Evolutionary conservation across 2,888 invertebrate species (phyloP).

Genomic region (Slavum lentiscoides): DNA sequence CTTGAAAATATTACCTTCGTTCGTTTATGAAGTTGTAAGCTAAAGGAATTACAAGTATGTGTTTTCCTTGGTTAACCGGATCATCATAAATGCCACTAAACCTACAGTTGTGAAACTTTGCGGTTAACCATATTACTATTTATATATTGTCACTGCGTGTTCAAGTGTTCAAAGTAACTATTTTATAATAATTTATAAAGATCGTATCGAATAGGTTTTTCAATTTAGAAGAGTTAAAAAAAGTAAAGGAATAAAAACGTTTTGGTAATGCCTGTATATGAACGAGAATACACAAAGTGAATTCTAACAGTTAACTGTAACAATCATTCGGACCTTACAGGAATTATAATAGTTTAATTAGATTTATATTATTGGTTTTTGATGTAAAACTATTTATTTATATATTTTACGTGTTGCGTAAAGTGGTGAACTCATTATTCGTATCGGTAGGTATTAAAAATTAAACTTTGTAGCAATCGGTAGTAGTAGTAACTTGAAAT

Average conservation of each 20-base stretch:
- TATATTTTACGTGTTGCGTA: background rate
- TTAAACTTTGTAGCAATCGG: background rate
- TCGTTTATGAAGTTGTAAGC: conserved; percentile 22
- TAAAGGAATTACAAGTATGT: conserved; percentile 29
- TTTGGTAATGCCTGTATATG: too few relatives aligned
- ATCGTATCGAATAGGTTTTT: too few relatives aligned
- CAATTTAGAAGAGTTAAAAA: too few relatives aligned
- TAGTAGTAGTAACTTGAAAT: background rate
- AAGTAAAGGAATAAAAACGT: too few relatives aligned
- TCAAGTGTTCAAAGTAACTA: too few relatives aligned
- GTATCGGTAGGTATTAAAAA: background rate
- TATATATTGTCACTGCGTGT: background rate
- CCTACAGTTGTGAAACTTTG: conserved; percentile 9
- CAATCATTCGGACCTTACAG: background rate
- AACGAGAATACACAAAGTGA: too few relatives aligned
- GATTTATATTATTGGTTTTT: background rate
- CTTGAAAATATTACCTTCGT: conserved; percentile 25
- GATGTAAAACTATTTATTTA: background rate
- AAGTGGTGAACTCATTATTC: background rate
- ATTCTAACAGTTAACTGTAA: too few relatives aligned
- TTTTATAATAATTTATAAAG: too few relatives aligned
- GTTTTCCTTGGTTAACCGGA: conserved; percentile 15
- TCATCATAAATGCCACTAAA: background rate
- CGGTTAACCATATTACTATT: background rate
- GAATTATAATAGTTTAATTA: background rate